A percentile compares a stretch with the other conserved stretches of the same genome.
phyloP scores from a whole-genome alignment of 53 echinoderm and acorn worm species.

The Mesocentrotus franciscanus region DNA sequence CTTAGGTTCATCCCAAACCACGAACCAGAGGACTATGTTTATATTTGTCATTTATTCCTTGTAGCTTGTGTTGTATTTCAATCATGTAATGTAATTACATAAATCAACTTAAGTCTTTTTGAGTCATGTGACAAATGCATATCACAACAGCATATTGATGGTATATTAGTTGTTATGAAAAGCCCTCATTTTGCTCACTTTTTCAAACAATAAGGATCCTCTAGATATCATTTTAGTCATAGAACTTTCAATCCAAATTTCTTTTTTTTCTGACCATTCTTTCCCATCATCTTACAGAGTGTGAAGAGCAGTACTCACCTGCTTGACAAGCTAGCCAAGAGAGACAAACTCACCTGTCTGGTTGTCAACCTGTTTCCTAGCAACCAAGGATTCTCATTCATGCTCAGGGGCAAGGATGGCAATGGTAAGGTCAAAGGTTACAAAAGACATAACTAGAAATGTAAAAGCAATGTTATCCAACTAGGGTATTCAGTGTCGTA shows the following conservation, averaged over 20 bases:
- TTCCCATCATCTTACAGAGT: constrained; percentile 65
- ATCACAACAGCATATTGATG: too few relatives aligned
- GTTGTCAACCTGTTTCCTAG: constrained; percentile 91
- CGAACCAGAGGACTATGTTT: too few relatives aligned
- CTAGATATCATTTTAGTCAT: too few relatives aligned
- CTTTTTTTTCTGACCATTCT: background rate
- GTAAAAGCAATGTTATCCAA: background rate
- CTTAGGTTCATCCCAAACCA: too few relatives aligned
- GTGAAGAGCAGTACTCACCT: constrained; percentile 86
- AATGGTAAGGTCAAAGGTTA: constrained; percentile 70
- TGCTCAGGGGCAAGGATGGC: constrained; percentile 84
- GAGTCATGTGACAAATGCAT: too few relatives aligned
- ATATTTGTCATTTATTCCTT: too few relatives aligned
- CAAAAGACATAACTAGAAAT: background rate
- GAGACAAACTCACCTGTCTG: constrained; percentile 92
- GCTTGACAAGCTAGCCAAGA: constrained; percentile 84
- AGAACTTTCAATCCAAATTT: background rate
- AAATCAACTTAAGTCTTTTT: too few relatives aligned
- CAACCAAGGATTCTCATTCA: constrained; percentile 92
- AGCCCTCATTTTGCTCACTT: too few relatives aligned
- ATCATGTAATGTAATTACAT: too few relatives aligned
- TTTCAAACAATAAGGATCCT: too few relatives aligned
- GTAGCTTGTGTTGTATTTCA: too few relatives aligned
- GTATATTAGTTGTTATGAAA: too few relatives aligned
- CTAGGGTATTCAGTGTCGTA: background rate